Evolutionary conservation across 1,140 invertebrate genomes (phyloP), one percentile per base, ranked within the genome.

Genomic region (Steinernema khuongi): DNA sequence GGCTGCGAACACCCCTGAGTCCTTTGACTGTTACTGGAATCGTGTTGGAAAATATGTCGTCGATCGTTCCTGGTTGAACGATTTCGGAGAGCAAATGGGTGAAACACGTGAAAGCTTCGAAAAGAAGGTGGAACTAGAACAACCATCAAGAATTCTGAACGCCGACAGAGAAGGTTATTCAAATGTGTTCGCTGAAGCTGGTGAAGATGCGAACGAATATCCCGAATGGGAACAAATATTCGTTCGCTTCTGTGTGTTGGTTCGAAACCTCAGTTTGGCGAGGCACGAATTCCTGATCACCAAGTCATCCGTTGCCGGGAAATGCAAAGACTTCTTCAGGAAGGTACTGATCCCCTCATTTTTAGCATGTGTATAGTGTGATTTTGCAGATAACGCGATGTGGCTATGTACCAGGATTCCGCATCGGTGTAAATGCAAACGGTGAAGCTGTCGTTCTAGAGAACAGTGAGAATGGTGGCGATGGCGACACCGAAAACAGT

Each of bases 31-130:
- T 22, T 60, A 60, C 50, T 60, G 50, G 50, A 22, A 14, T 60
- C 50, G 50, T n/a, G 50, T 60, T 60, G 30, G 71, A 4, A 30
- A 74, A 73, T 74, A 73, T 31, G 28, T 77, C 26, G 31, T 75
- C 43, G 30, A 75, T 29, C 43, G 33, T 17, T 75, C 77, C 18
- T 78, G 77, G 77, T 41, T 78, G 0, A 74, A 74, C 50, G 44
- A 72, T 28, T 74, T 66, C 50, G 77, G 75, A 28, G 67, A 68
- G 29, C 41, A 73, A 30, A 70, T 77, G 75, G 67, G 19, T 1
- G 75, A 78, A 19, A 44, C 70, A 19, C 31, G 36, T 26, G 22
- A 67, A 7, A 44, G 32, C 7, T 31, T 72, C 73, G 60, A 76
- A 28, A 22, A 14, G 4, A 60, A 60, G 50, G 22, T 26, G 11